Percentiles rank a stretch among this genome's conserved stretches.
These are phyloP conservation scores for Turritopsis dohrnii DNA, from an alignment of 30 jellyfish, hydroid and myxozoan genomes.

Conservation along the genomic window DNA sequence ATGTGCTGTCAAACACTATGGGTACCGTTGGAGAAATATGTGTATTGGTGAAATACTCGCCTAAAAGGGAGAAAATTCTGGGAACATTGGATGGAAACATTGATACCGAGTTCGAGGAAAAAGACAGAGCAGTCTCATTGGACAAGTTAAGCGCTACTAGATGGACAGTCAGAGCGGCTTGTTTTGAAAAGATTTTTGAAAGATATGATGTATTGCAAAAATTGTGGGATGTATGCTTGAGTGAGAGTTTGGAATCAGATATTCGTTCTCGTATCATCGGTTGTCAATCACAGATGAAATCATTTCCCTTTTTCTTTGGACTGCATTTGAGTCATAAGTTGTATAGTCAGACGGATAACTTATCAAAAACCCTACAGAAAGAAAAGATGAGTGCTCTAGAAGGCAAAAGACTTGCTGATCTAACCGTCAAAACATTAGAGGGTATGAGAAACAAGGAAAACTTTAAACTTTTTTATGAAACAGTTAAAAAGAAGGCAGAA, in stretches of 20 bases:
- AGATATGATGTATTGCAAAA: conserved; percentile 1
- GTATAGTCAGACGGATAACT: conserved; percentile 40
- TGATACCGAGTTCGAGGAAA: not conserved
- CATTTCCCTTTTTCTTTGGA: conserved; percentile 36
- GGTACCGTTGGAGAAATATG: conserved; percentile 19
- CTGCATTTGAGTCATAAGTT: conserved; percentile 38
- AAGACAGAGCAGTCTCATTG: not conserved
- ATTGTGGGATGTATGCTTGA: conserved; percentile 13
- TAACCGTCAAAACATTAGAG: conserved; percentile 34
- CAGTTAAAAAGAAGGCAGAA: conserved; percentile 4
- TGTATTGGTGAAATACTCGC: conserved; percentile 1
- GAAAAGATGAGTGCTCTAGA: conserved; percentile 49
- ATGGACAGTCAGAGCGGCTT: conserved; percentile 26
- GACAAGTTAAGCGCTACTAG: conserved; percentile 3
- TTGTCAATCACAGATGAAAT: conserved; percentile 42
- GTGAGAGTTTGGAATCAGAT: conserved; percentile 3
- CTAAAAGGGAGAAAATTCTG: conserved; percentile 21
- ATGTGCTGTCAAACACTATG: conserved; percentile 13
- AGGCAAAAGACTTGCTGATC: conserved; percentile 40
- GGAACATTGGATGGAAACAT: conserved; percentile 11
- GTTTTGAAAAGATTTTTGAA: conserved; percentile 4
- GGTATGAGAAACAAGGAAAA: conserved; percentile 33
- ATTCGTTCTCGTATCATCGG: conserved; percentile 44
- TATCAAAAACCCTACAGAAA: conserved; percentile 44
- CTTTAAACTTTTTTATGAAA: not conserved